Base-by-base conservation (phyloP, 2,797 vertebrate species). In the Crocodylus rhombifer region DNA sequence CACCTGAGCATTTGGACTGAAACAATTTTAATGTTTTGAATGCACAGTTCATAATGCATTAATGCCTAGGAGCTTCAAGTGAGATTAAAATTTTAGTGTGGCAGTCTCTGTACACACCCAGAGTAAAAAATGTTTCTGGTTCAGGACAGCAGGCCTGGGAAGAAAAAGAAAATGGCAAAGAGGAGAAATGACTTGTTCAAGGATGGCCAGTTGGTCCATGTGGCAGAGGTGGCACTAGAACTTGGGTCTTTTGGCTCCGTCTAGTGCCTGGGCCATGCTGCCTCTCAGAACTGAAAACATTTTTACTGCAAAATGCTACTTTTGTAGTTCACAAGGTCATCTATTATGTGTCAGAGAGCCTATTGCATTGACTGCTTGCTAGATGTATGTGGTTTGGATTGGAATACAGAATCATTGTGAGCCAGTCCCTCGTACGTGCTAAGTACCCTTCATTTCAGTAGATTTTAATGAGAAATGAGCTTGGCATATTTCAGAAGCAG, bases 341-440 rank as follows among this genome's bases (percentile, higher is more conserved):
- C 3, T 14, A 9, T 2, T 84, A 17, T n/a, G 6, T 79, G 17
- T 10, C 2, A 13, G 11, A 6, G 2, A 4, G 84, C 64, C 9
- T 42, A 28, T n/a, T 60, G 1, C 25, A 26, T 14, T 89, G 73
- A 13, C 1, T 0, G 30, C 23, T 8, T 71, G 75, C 42, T 42
- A 42, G 13, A 2, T 3, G 26, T 28, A 25, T 77, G n/a, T 21
- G 87, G 9, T 56, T 55, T 69, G 56, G 77, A 80, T 16, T 42
- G 8, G 7, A 63, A 26, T 0, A 21, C 16, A 0, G 0, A 78
- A 80, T 7, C 1, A 1, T 6, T 7, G 21, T 60, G 33, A 4
- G 1, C 64, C 84, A 42, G 42, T 42, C 42, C 42, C 42, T 42
- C 7, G 42, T 42, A 42, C 7, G 42, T 42, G 42, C 42, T 42